Conservation (phyloP, 2,113 vertebrate species). For the Caretta caretta region DNA sequence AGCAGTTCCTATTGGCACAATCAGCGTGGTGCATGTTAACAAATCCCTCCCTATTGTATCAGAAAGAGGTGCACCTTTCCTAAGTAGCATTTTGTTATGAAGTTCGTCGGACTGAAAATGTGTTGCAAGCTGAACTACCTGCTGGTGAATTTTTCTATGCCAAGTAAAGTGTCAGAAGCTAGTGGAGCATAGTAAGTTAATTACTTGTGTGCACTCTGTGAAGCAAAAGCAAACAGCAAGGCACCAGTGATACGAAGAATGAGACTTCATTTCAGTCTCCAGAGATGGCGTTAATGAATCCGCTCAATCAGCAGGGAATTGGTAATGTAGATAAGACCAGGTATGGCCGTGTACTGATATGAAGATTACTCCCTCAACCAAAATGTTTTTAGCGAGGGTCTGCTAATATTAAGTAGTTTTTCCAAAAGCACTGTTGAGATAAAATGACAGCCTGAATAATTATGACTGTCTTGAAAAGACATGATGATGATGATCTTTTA, state of each 20-base stretch:
- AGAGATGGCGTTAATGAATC: constrained; percentile 73
- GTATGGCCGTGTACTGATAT: constrained; percentile 56
- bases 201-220: constrained; percentile 76
- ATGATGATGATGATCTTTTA: constrained; percentile 39
- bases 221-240: constrained; percentile 70
- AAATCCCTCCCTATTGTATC: not conserved
- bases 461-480: constrained; percentile 36
- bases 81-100: constrained; percentile 38
- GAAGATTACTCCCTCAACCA: constrained; percentile 58
- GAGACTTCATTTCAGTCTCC: constrained; percentile 72
- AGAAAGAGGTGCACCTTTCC: constrained; percentile 6
- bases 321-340: constrained; percentile 58
- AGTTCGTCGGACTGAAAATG: constrained; percentile 69
- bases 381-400: constrained; percentile 43
- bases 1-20: not conserved
- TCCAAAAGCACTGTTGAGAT: not conserved
- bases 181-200: constrained; percentile 75
- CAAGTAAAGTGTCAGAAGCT: constrained; percentile 69
- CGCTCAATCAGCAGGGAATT: constrained; percentile 57
- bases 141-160: constrained; percentile 67
- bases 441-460: constrained; percentile 38
- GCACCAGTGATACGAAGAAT: constrained; percentile 61
- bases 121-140: constrained; percentile 76
- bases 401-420: constrained; percentile 55
- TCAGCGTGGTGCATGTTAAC: not conserved